These are phyloP conservation scores for Gonioctena quinquepunctata DNA, from an alignment of 1,140 invertebrate species.

Conservation along the genomic window DNA sequence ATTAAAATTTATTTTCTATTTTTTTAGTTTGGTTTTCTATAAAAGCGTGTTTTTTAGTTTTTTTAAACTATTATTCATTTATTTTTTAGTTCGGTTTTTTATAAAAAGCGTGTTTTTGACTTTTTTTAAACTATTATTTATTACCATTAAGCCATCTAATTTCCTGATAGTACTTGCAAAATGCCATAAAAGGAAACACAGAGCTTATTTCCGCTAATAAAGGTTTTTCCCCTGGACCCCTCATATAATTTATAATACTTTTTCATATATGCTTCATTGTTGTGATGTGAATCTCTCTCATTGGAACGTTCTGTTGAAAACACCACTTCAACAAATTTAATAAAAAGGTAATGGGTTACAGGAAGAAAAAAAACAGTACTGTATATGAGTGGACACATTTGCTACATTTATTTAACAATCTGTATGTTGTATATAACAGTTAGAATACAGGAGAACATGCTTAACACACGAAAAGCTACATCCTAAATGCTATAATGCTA, in stretches of 20 bases:
- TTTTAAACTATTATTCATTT: too few relatives aligned
- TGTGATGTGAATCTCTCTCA: not conserved
- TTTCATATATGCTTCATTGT: not conserved
- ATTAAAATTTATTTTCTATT: too few relatives aligned
- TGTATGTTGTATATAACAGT: constrained; percentile 21
- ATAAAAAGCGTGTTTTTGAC: too few relatives aligned
- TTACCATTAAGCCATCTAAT: too few relatives aligned
- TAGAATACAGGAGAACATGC: constrained; percentile 25
- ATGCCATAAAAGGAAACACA: too few relatives aligned
- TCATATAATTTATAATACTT: not conserved
- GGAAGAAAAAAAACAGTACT: not conserved
- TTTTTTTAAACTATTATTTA: too few relatives aligned
- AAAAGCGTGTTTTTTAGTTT: too few relatives aligned
- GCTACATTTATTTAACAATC: constrained; percentile 25
- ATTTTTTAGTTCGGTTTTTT: too few relatives aligned
- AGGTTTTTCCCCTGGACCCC: too few relatives aligned
- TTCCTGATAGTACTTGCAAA: too few relatives aligned
- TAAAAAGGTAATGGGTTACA: not conserved
- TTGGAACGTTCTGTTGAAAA: not conserved
- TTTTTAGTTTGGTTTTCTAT: too few relatives aligned
- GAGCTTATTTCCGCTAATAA: too few relatives aligned
- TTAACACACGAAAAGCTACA: constrained; percentile 24
- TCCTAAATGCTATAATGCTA: constrained; percentile 19
- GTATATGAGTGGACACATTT: constrained; percentile 18
- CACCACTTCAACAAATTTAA: not conserved